phyloP scores from a whole-genome alignment of 2,113 vertebrate species.

The Mystacornis crossleyi region DNA sequence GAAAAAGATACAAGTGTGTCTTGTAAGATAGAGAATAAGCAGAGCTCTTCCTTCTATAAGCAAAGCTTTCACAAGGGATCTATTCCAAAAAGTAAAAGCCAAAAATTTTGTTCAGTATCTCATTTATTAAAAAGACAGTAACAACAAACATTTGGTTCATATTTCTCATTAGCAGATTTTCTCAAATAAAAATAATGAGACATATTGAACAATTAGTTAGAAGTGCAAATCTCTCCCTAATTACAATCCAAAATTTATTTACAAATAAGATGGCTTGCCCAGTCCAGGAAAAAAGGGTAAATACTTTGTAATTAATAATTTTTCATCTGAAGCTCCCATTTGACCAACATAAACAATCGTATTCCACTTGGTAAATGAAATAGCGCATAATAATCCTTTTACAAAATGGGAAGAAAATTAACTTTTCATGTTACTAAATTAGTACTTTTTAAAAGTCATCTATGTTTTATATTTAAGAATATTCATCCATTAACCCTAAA shows the following conservation, averaged over 20 bases:
- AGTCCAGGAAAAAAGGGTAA: background rate
- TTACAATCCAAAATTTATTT: background rate
- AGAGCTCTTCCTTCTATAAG: background rate
- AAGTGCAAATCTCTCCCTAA: background rate
- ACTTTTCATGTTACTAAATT: background rate
- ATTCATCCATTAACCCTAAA: background rate
- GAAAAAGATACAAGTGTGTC: background rate
- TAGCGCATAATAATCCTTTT: background rate
- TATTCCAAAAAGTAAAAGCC: background rate
- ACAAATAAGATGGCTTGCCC: background rate
- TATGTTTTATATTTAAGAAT: background rate
- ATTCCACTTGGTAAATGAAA: background rate
- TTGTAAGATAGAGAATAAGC: background rate
- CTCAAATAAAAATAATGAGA: conserved; percentile 36
- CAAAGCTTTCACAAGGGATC: background rate
- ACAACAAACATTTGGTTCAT: conserved; percentile 51
- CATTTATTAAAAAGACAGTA: background rate
- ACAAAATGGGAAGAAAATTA: background rate
- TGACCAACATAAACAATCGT: background rate
- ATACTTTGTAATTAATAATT: background rate
- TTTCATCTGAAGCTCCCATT: background rate
- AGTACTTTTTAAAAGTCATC: background rate
- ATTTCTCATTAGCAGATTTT: conserved; percentile 46
- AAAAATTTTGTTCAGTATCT: background rate
- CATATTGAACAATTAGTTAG: conserved; percentile 41